Evolutionary conservation across 2,797 vertebrate genomes (phyloP).

Genomic region (Schizopygopsis malacanthus): DNA sequence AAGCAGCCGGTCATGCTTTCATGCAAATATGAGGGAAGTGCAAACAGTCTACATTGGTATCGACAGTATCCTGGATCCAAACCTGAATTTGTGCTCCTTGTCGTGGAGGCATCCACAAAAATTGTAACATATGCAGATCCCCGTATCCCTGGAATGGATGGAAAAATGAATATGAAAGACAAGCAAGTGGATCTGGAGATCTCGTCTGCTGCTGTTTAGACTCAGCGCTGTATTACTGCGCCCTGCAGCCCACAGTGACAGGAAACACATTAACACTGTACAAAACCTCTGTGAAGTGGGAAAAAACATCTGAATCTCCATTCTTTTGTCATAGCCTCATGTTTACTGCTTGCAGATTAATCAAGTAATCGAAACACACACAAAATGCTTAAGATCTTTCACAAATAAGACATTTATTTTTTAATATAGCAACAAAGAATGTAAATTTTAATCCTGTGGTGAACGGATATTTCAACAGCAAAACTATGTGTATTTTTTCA

Average conservation of each 20-base stretch:
- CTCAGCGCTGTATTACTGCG: no score
- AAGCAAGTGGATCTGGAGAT: conserved; percentile 35
- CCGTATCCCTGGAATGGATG: conserved; percentile 14
- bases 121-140: neutral
- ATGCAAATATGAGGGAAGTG: conserved; percentile 45
- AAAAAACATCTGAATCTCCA: neutral
- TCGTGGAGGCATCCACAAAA: neutral
- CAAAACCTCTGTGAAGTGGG: neutral
- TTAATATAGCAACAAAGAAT: neutral
- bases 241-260: no score
- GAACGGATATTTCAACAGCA: no score
- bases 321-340: neutral
- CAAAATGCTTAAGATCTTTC: neutral
- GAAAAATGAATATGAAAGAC: neutral
- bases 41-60: conserved; percentile 43
- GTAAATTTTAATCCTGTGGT: no score
- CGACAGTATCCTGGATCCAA: conserved; percentile 31
- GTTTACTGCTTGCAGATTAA: neutral
- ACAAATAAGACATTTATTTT: neutral
- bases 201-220: conserved; percentile 15
- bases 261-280: no score
- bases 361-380: neutral
- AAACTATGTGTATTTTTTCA: no score
- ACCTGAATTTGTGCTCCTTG: conserved; percentile 46
- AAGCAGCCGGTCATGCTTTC: conserved; percentile 7